Evolutionary conservation across 2,888 invertebrate species (phyloP).

Genomic region (Malacosoma neustria): DNA sequence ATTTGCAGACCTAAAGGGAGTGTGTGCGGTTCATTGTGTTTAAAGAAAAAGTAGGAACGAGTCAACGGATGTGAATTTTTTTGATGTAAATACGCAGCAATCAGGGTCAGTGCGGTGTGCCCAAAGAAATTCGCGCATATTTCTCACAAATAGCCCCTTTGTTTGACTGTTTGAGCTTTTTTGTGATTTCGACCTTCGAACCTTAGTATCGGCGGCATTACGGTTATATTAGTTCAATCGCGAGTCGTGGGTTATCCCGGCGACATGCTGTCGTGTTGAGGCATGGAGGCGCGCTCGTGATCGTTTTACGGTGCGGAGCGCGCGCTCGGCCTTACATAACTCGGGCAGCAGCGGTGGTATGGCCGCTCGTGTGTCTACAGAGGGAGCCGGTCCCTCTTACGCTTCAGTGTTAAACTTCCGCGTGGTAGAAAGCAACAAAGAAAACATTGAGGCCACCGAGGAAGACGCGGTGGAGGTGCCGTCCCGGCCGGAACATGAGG

Average conservation of each 20-base stretch:
- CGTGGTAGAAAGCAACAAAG: slow-evolving; percentile 75
- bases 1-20: slow-evolving; percentile 42
- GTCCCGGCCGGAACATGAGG: slow-evolving; percentile 46
- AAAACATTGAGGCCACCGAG: slow-evolving; percentile 68
- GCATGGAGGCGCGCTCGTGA: slow-evolving; percentile 74
- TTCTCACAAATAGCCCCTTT: slow-evolving; percentile 34
- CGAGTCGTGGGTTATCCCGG: slow-evolving; percentile 55
- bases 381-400: slow-evolving; percentile 79
- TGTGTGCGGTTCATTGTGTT: slow-evolving; percentile 49
- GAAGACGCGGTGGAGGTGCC: slow-evolving; percentile 48
- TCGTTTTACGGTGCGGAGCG: slow-evolving; percentile 73
- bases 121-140: slow-evolving; percentile 52
- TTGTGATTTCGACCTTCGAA: slow-evolving; percentile 49
- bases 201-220: slow-evolving; percentile 35
- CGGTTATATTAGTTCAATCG: slow-evolving; percentile 41
- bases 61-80: slow-evolving; percentile 68
- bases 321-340: slow-evolving; percentile 72
- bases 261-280: slow-evolving; percentile 68
- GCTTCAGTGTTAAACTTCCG: slow-evolving; percentile 81
- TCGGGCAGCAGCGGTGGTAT: slow-evolving; percentile 69
- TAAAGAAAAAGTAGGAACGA: slow-evolving; percentile 49
- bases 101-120: slow-evolving; percentile 69
- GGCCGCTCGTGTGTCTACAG: slow-evolving; percentile 70
- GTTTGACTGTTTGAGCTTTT: slow-evolving; percentile 32
- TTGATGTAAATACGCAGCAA: slow-evolving; percentile 70